These are phyloP conservation scores for Metopolophium dirhodum DNA, from an alignment of 1,140 invertebrate genomes.

Conservation along the genomic window DNA sequence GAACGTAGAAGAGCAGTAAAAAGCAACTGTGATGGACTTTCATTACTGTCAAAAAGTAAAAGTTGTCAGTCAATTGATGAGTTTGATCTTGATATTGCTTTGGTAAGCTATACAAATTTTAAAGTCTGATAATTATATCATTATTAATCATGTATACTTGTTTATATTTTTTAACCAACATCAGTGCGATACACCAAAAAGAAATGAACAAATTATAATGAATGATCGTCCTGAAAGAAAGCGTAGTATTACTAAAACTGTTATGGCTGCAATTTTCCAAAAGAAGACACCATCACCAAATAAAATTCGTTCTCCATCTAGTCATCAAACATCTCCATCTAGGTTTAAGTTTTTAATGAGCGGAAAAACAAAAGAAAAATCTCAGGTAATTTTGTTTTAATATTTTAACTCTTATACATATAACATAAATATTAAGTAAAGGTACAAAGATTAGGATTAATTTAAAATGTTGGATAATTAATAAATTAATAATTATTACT, in stretches of 20 bases:
- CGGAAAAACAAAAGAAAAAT: slow-evolving; percentile 49
- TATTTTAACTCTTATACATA: background rate
- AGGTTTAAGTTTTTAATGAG: slow-evolving; percentile 50
- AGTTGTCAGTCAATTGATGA: slow-evolving; percentile 53
- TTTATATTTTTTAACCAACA: background rate
- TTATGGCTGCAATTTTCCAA: slow-evolving; percentile 53
- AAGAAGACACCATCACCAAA: slow-evolving; percentile 40
- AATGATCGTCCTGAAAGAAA: slow-evolving; percentile 42
- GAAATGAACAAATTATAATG: slow-evolving; percentile 14
- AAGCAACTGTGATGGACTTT: slow-evolving; percentile 57
- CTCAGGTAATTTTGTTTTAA: slow-evolving; percentile 27
- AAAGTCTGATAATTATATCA: background rate
- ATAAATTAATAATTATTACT: no score
- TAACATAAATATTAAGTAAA: background rate
- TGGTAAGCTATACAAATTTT: slow-evolving; percentile 23
- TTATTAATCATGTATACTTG: background rate
- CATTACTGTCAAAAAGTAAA: slow-evolving; percentile 39
- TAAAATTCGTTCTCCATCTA: slow-evolving; percentile 46
- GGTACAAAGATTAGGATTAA: no score
- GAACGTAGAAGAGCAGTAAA: slow-evolving; percentile 62
- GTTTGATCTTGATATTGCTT: background rate
- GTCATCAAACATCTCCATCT: slow-evolving; percentile 50
- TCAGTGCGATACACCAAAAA: slow-evolving; percentile 39
- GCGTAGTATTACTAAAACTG: slow-evolving; percentile 51
- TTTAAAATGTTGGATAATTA: no score